Percentiles rank a stretch among this genome's conserved stretches.
These are phyloP conservation scores for Belgica antarctica DNA, from an alignment of 2,888 invertebrate genomes.

Conservation along the genomic window DNA sequence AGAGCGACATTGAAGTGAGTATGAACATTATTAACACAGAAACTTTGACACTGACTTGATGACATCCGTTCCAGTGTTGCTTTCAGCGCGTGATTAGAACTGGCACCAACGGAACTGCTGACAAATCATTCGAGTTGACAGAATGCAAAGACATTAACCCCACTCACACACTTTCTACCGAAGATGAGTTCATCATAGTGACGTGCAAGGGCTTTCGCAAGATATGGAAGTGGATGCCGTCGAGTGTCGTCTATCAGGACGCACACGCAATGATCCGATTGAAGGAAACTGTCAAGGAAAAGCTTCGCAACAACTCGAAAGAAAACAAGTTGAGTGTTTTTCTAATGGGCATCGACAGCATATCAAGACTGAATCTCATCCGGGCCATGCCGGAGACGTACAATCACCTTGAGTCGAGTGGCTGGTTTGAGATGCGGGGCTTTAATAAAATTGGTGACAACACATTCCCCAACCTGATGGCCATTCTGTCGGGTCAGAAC, in stretches of 20 bases:
- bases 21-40: background rate
- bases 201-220: conserved; percentile 52
- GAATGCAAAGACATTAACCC: background rate
- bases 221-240: background rate
- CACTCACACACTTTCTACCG: background rate
- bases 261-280: conserved; percentile 61
- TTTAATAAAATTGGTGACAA: conserved; percentile 63
- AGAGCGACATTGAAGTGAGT: conserved; percentile 41
- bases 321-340: conserved; percentile 61
- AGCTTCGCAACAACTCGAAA: background rate
- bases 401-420: conserved; percentile 64
- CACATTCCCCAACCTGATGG: conserved; percentile 86
- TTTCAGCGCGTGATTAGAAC: conserved; percentile 50
- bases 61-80: conserved; percentile 49
- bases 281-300: conserved; percentile 55
- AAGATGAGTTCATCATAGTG: conserved; percentile 58
- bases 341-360: conserved; percentile 80
- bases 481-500: conserved; percentile 70
- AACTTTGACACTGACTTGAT: too few species aligned
- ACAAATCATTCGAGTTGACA: conserved; percentile 47
- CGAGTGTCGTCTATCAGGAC: conserved; percentile 51
- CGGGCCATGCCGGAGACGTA: conserved; percentile 73
- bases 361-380: conserved; percentile 74
- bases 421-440: conserved; percentile 71
- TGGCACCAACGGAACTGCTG: conserved; percentile 48